phyloP scores from a whole-genome alignment of 2,113 vertebrate species.

The Uria aalge region DNA sequence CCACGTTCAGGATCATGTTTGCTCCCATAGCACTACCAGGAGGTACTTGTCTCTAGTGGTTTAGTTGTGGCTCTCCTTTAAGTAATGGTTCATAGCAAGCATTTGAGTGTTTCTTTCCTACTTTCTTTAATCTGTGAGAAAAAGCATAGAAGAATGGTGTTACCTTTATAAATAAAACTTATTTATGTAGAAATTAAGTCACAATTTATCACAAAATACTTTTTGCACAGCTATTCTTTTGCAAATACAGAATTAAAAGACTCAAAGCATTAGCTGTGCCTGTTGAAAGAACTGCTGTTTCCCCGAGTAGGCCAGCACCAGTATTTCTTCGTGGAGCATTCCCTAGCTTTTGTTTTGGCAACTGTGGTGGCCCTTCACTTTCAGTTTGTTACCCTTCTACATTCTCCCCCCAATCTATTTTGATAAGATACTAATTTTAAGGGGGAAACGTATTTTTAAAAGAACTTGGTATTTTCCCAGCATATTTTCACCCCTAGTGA shows the following conservation, averaged over 20 bases:
- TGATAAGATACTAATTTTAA: neutral
- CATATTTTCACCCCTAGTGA: neutral
- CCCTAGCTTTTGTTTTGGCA: neutral
- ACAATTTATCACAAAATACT: neutral
- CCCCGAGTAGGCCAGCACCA: neutral
- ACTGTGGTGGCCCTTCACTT: neutral
- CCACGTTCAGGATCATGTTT: neutral
- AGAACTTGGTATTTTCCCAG: neutral
- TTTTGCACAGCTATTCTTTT: neutral
- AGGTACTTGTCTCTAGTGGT: neutral
- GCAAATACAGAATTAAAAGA: neutral
- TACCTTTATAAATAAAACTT: neutral
- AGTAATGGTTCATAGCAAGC: neutral
- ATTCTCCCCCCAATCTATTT: neutral
- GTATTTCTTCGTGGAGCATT: neutral
- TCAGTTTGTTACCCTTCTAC: neutral
- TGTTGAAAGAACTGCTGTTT: neutral
- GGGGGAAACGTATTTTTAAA: neutral
- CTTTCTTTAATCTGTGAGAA: neutral
- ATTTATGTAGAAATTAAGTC: neutral
- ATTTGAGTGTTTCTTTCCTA: neutral
- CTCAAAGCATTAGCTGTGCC: neutral
- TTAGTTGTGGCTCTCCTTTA: neutral
- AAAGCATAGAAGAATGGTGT: neutral
- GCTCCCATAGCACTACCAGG: neutral